These are phyloP conservation scores for Cryptocheilus praepositus DNA, from an alignment of 2,888 invertebrate species.

Conservation along the genomic window DNA sequence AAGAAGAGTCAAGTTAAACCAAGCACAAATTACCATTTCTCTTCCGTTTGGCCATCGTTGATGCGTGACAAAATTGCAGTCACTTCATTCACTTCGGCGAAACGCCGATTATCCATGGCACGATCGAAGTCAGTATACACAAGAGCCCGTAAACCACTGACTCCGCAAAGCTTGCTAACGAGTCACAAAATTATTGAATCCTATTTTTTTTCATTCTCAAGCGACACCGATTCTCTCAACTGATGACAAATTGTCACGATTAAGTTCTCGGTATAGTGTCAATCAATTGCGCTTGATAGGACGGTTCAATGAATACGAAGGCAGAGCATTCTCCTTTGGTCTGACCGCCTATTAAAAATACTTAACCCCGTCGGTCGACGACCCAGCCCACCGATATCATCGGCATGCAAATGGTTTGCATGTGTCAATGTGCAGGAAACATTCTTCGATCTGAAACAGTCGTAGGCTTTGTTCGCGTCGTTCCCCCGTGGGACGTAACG, in stretches of 20 bases:
- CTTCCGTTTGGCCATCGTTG: too few relatives aligned
- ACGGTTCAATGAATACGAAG: conserved; percentile 54
- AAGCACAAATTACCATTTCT: too few relatives aligned
- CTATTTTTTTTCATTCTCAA: too few relatives aligned
- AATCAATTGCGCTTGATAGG: conserved; percentile 58
- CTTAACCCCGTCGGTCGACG: conserved; percentile 57
- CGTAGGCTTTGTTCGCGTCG: conserved; percentile 8
- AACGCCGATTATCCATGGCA: too few relatives aligned
- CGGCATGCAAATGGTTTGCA: conserved; percentile 42
- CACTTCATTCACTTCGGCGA: background rate
- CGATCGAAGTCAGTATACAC: too few relatives aligned
- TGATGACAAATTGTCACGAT: conserved; percentile 37
- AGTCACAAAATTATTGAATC: too few relatives aligned
- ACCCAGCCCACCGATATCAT: conserved; percentile 38
- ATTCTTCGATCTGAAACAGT: conserved; percentile 18
- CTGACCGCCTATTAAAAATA: conserved; percentile 68
- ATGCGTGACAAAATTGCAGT: conserved; percentile 8
- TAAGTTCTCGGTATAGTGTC: conserved; percentile 49
- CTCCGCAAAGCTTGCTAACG: too few relatives aligned
- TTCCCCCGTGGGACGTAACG: conserved; percentile 10
- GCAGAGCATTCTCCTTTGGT: conserved; percentile 54
- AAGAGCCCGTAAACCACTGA: too few relatives aligned
- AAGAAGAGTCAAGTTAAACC: too few relatives aligned
- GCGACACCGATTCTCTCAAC: too few relatives aligned
- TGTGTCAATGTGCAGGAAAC: conserved; percentile 8